These are phyloP conservation scores for Tapera naevia DNA, from an alignment of 2,797 vertebrate species.

Conservation along the genomic window DNA sequence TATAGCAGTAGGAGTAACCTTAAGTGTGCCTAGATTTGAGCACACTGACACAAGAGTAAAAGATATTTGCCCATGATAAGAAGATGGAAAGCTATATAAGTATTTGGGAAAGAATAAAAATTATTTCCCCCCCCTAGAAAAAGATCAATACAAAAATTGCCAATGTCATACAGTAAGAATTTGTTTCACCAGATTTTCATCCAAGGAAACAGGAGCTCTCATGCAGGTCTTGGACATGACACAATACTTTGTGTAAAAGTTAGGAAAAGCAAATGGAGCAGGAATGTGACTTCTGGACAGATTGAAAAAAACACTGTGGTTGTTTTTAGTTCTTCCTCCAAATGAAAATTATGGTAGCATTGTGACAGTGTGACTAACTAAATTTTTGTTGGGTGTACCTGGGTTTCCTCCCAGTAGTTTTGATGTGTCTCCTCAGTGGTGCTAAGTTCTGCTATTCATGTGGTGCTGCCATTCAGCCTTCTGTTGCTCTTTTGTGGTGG, in stretches of 20 bases:
- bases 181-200: not conserved
- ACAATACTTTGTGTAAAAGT: not conserved
- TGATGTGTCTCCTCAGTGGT: not conserved
- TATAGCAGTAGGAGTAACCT: not conserved
- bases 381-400: not conserved
- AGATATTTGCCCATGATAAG: not conserved
- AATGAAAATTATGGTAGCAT: not conserved
- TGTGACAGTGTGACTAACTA: not conserved
- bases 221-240: not conserved
- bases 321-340: not conserved
- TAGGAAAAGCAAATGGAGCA: not conserved
- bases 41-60: not conserved
- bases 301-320: not conserved
- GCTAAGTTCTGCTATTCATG: not conserved
- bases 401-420: not conserved
- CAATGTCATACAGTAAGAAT: not conserved
- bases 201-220: not conserved
- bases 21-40: not conserved
- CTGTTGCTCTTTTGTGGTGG: not conserved
- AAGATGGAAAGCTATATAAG: not conserved
- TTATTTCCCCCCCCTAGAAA: not conserved
- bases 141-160: not conserved
- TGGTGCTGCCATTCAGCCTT: not conserved
- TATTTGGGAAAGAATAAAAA: not conserved
- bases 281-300: not conserved